Evolutionary conservation across 2,888 invertebrate genomes (phyloP).

Genomic region (Drosophila vallismaia): DNA sequence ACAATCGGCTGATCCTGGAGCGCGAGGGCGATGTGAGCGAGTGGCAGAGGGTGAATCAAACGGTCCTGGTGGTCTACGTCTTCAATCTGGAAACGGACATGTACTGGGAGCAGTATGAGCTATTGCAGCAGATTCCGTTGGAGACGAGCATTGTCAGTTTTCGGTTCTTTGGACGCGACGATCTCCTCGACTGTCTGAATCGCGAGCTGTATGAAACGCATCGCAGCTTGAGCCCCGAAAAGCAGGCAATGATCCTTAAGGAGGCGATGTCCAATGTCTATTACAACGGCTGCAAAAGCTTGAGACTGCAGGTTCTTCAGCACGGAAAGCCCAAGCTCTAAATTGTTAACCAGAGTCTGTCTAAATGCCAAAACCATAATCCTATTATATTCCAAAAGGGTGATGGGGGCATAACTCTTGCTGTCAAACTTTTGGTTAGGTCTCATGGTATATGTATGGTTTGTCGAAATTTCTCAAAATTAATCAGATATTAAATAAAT

Average conservation of each 20-base stretch:
- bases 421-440: too few relatives aligned
- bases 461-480: too few relatives aligned
- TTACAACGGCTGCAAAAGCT: slow-evolving; percentile 49
- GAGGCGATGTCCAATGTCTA: slow-evolving; percentile 39
- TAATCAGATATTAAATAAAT: too few relatives aligned
- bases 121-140: slow-evolving; percentile 20
- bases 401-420: too few relatives aligned
- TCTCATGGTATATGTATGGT: too few relatives aligned
- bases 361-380: background rate
- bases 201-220: slow-evolving; percentile 42
- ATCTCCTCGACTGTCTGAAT: slow-evolving; percentile 19
- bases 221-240: slow-evolving; percentile 29
- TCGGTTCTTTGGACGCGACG: slow-evolving; percentile 10
- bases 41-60: slow-evolving; percentile 6
- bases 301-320: slow-evolving; percentile 43
- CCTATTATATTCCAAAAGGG: too few relatives aligned
- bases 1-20: slow-evolving; percentile 51
- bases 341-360: background rate
- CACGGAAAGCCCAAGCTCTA: slow-evolving; percentile 5
- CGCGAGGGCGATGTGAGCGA: slow-evolving; percentile 42
- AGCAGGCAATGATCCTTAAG: slow-evolving; percentile 28
- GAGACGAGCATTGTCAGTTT: slow-evolving; percentile 13
- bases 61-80: slow-evolving; percentile 19
- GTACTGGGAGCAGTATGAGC: slow-evolving; percentile 34
- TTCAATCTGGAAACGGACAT: slow-evolving; percentile 9